phyloP scores from a whole-genome alignment of 2,797 vertebrate species.

The Enteromius viviparus region DNA sequence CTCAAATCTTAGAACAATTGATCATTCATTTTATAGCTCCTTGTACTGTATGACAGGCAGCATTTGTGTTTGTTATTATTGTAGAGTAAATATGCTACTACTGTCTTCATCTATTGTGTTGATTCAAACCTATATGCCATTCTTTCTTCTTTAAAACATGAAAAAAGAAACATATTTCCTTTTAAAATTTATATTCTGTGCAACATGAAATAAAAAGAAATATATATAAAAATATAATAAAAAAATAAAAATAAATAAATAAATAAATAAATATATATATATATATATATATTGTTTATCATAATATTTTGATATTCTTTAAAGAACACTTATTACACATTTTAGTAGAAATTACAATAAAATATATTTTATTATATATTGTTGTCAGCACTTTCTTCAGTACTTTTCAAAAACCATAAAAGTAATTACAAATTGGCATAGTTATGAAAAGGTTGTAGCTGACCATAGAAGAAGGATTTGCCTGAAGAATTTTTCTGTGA shows the following conservation, averaged over 20 bases:
- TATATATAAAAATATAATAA: no score
- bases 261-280: no score
- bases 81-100: background rate
- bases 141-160: background rate
- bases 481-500: background rate
- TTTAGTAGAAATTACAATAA: no score
- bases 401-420: background rate
- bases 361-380: no score
- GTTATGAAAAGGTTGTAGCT: background rate
- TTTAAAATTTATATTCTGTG: no score
- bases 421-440: background rate
- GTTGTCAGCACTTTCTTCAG: background rate
- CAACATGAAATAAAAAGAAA: no score
- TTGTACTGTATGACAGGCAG: background rate
- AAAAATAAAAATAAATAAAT: no score
- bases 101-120: background rate
- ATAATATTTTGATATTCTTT: no score
- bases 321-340: no score
- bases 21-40: background rate
- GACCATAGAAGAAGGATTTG: no score
- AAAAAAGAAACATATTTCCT: no score
- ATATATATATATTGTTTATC: no score
- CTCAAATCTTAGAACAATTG: background rate
- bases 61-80: background rate
- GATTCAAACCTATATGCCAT: background rate